Evolutionary conservation across 2,113 vertebrate species (phyloP), one percentile per base, ranked within the genome.

Genomic region (Opisthocomus hoazin): DNA sequence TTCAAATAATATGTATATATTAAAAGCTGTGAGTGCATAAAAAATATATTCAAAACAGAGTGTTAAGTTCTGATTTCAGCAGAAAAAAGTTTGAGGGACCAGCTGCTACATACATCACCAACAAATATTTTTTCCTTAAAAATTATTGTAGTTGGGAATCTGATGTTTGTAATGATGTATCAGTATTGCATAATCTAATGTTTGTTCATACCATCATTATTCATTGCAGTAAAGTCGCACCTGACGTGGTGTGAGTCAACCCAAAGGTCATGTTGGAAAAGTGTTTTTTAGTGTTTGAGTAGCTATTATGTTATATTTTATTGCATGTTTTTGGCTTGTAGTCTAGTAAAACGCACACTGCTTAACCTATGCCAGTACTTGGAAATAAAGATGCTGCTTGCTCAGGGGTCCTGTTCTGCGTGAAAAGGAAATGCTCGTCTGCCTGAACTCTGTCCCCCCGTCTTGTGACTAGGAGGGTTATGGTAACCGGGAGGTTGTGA

Each of bases 271-370:
- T 27, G 51, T n/a, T 82, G 51, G 51, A 93, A 78, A 64, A 94
- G 89, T 57, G 61, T 4, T 71, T 81, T 70, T 56, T 32, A 90
- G 93, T 51, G 60, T 36, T 51, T 29, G 20, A 88, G 71, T 29
- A 63, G 54, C 93, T 93, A 94, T 96, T 48, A 74, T 69, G 73
- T 84, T 87, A 2, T 21, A 10, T 90, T 97, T 97, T 89, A 93
- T 71, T 54, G 48, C 74, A 29, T 36, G 6, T 70, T 79, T 46
- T 78, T 95, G 92, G 77, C 89, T 36, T 46, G 29, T 8, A 21
- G 57, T 64, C 15, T n/a, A 41, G 39, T 39, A 18, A 71, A 83
- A 7, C 2, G 21, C 83, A 70, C 70, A 51, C 69, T 83, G 48
- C 27, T 79, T 65, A 78, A 26, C 32, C 22, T 36, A 1, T 37